Evolutionary conservation across 2,888 invertebrate species (phyloP), one percentile per base, ranked within the genome.

Genomic region (Noctua pronuba): DNA sequence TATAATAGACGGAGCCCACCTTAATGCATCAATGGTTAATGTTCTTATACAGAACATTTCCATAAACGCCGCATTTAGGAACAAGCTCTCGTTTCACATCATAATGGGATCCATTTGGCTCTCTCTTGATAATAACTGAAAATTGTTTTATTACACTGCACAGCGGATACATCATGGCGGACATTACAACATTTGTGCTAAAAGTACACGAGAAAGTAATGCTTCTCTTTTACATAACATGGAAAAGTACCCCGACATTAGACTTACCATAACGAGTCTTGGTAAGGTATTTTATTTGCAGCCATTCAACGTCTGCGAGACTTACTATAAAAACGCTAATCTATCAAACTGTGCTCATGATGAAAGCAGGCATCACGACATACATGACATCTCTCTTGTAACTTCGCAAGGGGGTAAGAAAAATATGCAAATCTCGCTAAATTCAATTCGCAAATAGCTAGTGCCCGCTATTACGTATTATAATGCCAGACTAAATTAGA

Each of bases 51-150:
- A 78, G 80, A 82, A 85, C 78, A 93, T 93, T 93, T 92, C 90
- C 92, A 93, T 93, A 93, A 93, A 92, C 84, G 87, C 72, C 74
- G 83, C 91, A 90, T 92, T 91, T 90, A 91, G 44, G 88, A 85
- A 90, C 90, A 86, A 89, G 89, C 82, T 80, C 86, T 84, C 87
- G 85, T 88, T 85, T 80, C 82, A 79, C 75, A 86, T 91, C 89
- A 92, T 92, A 90, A 92, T 91, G 89, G 84, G 82, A 80, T 82
- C 83, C 88, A 89, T 90, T 91, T 88, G 80, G 86, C 82, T 85
- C 81, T 85, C 85, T 88, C 84, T 83, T 82, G 79, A 82, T 88
- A 90, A 88, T 90, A 85, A 86, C 83, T 86, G 80, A 86, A 88
- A 87, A 85, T 79, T 87, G 75, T 83, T 88, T 83, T 82, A 84